Evolutionary conservation across 2,888 invertebrate genomes (phyloP), one percentile per base, ranked within the genome.

Genomic region (Trisateles emortualis): DNA sequence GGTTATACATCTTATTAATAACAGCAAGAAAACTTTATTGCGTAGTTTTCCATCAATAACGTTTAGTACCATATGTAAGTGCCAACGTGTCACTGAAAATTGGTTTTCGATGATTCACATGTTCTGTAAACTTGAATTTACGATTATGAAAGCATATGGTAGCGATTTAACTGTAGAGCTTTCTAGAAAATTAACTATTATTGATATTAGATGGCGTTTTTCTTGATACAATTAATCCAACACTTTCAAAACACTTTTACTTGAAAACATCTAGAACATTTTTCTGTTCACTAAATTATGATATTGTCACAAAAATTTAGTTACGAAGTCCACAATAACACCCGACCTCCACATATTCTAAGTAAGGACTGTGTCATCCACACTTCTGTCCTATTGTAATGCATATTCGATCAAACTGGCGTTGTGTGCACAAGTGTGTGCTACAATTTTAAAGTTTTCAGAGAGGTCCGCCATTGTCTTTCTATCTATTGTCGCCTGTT

Each of bases 331-430:
- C 16, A 41, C 42, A 32, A 19, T 36, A 16, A 66, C 81, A 81
- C 79, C 78, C 79, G 66, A 59, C 59, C 72, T 54, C 79, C 76
- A 83, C 83, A 84, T 84, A 86, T 72, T 58, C 63, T 64, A 51
- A 65, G 57, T 68, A 59, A 73, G 78, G 82, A 91, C 92, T 92
- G 92, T 89, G 84, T 87, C 88, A 84, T 81, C 82, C 77, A 84
- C 78, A 77, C 76, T 81, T 84, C 76, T 76, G 78, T 61, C 47
- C 89, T 79, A 83, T 92, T 92, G 92, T 92, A 78, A 92, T 92
- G 92, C 79, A 92, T 90, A 92, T 92, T 84, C 82, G 87, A 92
- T 92, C 88, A 91, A 89, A 90, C 79, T 79, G 72, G 74, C 63
- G 79, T 81, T 74, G 80, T 87, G 87, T 93, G 87, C 89, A 89